Conservation (phyloP, 2,113 vertebrate species). For the Rhynchopsitta pachyrhyncha region DNA sequence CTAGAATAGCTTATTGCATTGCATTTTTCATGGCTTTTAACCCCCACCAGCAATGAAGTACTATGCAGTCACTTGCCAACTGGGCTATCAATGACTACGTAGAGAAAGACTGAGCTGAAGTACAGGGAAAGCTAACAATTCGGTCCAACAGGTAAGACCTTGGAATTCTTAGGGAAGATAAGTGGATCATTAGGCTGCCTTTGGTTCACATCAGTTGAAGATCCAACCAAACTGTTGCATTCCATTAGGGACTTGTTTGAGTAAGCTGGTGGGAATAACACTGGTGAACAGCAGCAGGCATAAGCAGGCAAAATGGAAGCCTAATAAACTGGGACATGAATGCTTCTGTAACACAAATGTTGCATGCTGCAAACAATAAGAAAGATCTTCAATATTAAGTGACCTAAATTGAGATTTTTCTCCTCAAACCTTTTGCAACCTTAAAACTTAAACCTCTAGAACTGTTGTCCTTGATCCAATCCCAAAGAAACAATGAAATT, state of each 20-base stretch:
- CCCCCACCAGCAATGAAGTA: not conserved
- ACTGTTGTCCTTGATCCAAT: not conserved
- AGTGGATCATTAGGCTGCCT: not conserved
- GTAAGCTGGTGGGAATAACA: not conserved
- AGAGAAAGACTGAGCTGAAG: not conserved
- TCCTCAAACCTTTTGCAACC: not conserved
- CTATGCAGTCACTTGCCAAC: not conserved
- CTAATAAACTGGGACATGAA: not conserved
- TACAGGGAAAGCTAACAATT: not conserved
- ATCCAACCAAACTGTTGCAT: not conserved
- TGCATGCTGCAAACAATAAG: not conserved
- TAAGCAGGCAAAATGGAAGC: not conserved
- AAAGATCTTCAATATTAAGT: not conserved
- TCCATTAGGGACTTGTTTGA: not conserved
- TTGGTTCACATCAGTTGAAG: not conserved
- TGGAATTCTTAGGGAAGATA: not conserved
- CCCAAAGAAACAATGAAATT: not conserved
- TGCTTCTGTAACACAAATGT: not conserved
- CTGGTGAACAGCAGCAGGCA: not conserved
- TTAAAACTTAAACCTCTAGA: not conserved
- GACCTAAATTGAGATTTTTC: not conserved
- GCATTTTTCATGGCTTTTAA: not conserved
- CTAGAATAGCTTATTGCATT: not conserved
- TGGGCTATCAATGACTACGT: not conserved
- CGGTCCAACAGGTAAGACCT: not conserved